Percentiles rank a stretch among this genome's conserved stretches.
These are phyloP conservation scores for Scytalopus superciliaris DNA, from an alignment of 2,113 vertebrate species.

Conservation along the genomic window DNA sequence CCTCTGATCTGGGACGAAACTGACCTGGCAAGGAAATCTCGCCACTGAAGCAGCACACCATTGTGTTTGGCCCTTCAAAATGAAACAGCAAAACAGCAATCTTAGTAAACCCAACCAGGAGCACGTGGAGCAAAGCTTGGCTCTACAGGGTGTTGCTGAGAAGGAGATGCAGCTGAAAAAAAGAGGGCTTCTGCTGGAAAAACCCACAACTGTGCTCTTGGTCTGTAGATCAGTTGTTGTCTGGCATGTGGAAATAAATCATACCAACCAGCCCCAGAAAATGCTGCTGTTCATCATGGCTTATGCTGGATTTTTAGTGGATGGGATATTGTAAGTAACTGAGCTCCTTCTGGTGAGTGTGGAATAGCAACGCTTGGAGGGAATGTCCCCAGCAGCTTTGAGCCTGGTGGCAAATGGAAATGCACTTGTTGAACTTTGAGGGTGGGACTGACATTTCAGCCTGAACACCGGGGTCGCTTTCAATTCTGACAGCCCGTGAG, in stretches of 20 bases:
- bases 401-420: background rate
- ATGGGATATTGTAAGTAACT: background rate
- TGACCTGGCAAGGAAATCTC: background rate
- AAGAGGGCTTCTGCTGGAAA: background rate
- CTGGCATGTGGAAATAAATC: background rate
- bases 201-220: background rate
- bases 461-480: rapidly evolving
- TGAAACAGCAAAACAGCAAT: background rate
- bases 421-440: background rate
- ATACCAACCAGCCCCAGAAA: background rate
- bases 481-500: background rate
- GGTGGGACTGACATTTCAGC: background rate
- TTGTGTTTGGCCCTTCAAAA: background rate
- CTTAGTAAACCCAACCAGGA: background rate
- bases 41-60: background rate
- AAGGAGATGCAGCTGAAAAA: background rate
- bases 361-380: background rate
- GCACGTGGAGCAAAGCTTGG: rapidly evolving
- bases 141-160: background rate
- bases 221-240: background rate
- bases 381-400: background rate
- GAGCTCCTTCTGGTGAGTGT: background rate
- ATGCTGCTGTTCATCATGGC: background rate
- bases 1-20: background rate
- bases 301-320: background rate